phyloP scores from a whole-genome alignment of 2,888 invertebrate genomes.

The Oligia fasciuncula region DNA sequence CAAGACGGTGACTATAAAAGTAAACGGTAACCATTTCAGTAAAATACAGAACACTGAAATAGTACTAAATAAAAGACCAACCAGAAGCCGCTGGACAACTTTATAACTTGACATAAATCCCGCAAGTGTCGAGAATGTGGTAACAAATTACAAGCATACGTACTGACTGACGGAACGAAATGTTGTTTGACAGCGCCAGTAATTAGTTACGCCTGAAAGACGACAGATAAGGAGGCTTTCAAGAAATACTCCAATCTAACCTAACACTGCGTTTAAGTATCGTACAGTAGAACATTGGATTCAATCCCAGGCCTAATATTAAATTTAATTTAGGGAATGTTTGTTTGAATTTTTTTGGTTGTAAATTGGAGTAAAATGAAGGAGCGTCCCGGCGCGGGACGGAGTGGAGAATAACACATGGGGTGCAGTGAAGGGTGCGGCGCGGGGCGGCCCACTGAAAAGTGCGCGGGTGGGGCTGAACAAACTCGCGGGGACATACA shows the following conservation, averaged over 20 bases:
- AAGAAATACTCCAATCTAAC: constrained; percentile 45
- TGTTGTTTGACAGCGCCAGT: constrained; percentile 59
- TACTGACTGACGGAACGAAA: constrained; percentile 45
- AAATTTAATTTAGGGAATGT: constrained; percentile 85
- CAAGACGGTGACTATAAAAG: constrained; percentile 63
- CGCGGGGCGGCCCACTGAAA: constrained; percentile 88
- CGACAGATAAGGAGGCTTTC: constrained; percentile 62
- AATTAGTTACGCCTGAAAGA: constrained; percentile 65
- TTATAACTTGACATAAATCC: constrained; percentile 66
- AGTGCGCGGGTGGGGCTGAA: constrained; percentile 90
- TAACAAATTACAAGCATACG: constrained; percentile 57
- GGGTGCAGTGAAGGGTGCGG: constrained; percentile 88
- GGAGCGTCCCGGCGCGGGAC: constrained; percentile 89
- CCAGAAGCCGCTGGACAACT: constrained; percentile 53
- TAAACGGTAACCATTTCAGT: constrained; percentile 61
- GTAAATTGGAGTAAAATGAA: constrained; percentile 90
- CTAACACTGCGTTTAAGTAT: constrained; percentile 41
- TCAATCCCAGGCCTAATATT: constrained; percentile 71
- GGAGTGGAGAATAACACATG: constrained; percentile 85
- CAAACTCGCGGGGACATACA: constrained; percentile 89
- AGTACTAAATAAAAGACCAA: constrained; percentile 58
- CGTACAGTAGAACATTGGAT: constrained; percentile 48
- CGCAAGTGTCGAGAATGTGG: constrained; percentile 65
- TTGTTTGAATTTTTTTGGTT: constrained; percentile 89
- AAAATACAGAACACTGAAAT: constrained; percentile 60